Evolutionary conservation across 1,140 invertebrate species (phyloP).

Genomic region (Hyposmocoma kahamanoa): DNA sequence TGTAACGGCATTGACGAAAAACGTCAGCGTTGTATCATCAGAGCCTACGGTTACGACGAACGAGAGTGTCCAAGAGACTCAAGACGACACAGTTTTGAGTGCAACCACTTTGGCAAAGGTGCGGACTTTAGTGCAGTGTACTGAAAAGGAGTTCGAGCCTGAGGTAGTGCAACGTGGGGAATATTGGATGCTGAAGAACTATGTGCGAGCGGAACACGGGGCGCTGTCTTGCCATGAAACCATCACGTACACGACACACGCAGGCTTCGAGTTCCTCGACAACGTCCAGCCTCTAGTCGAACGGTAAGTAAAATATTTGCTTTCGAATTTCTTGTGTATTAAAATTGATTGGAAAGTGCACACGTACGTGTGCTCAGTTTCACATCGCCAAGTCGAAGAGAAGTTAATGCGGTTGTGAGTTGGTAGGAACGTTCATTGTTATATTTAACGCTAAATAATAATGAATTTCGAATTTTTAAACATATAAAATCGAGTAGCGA

Average conservation of each 20-base stretch:
- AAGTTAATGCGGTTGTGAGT: too few relatives aligned
- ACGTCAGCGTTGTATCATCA: constrained; percentile 36
- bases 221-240: constrained; percentile 83
- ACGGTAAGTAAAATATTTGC: constrained; percentile 63
- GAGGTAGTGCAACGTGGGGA: constrained; percentile 86
- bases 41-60: constrained; percentile 44
- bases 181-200: constrained; percentile 94
- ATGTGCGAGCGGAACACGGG: constrained; percentile 79
- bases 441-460: too few relatives aligned
- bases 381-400: too few relatives aligned
- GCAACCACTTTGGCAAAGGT: constrained; percentile 44
- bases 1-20: constrained; percentile 42
- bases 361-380: too few relatives aligned
- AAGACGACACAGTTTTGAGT: constrained; percentile 57
- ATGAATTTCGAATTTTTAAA: too few relatives aligned
- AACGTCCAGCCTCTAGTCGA: constrained; percentile 89
- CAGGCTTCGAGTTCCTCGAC: constrained; percentile 92
- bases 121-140: constrained; percentile 74
- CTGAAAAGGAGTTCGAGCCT: constrained; percentile 77
- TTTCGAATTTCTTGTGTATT: too few relatives aligned
- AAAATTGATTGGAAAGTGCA: too few relatives aligned
- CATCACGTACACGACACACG: constrained; percentile 94
- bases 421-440: too few relatives aligned
- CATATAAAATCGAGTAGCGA: too few relatives aligned
- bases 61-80: constrained; percentile 41